Percentiles rank a stretch among this genome's conserved stretches.
Evolutionary conservation across 1,140 invertebrate genomes (phyloP).

Genomic region (Cotesia vestalis): DNA sequence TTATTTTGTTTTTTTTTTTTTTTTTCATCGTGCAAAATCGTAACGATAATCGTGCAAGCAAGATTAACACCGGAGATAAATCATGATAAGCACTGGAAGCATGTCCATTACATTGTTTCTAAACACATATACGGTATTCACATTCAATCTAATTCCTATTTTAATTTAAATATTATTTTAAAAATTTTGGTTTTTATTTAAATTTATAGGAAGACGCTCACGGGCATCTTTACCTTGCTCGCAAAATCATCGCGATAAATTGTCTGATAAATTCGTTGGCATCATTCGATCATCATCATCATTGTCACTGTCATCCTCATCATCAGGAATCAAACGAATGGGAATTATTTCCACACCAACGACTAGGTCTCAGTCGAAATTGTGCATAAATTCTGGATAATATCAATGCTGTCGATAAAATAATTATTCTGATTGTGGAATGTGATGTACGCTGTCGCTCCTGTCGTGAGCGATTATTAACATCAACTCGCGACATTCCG

Average conservation of each 20-base stretch:
- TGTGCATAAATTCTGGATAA: conserved; percentile 47
- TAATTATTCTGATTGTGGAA: conserved; percentile 47
- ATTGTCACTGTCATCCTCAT: neutral
- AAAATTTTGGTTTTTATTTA: too few species aligned
- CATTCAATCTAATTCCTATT: conserved; percentile 17
- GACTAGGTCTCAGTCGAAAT: conserved; percentile 1
- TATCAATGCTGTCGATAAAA: conserved; percentile 49
- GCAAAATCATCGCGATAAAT: conserved; percentile 41
- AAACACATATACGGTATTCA: neutral
- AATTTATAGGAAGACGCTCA: too few species aligned
- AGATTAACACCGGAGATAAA: neutral
- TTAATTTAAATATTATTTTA: too few species aligned
- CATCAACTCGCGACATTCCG: conserved; percentile 45
- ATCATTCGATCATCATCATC: neutral
- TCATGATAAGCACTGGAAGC: neutral
- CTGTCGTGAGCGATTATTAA: conserved; percentile 49
- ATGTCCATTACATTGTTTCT: neutral
- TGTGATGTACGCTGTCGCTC: conserved; percentile 38
- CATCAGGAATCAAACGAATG: conserved; percentile 29
- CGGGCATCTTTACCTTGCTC: conserved; percentile 52
- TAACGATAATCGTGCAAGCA: conserved; percentile 23
- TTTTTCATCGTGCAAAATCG: conserved; percentile 10
- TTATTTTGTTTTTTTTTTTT: neutral
- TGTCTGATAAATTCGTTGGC: neutral
- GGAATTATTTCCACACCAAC: conserved; percentile 17